phyloP scores from a whole-genome alignment of 2,797 vertebrate genomes.

The Anabacerthia variegaticeps region DNA sequence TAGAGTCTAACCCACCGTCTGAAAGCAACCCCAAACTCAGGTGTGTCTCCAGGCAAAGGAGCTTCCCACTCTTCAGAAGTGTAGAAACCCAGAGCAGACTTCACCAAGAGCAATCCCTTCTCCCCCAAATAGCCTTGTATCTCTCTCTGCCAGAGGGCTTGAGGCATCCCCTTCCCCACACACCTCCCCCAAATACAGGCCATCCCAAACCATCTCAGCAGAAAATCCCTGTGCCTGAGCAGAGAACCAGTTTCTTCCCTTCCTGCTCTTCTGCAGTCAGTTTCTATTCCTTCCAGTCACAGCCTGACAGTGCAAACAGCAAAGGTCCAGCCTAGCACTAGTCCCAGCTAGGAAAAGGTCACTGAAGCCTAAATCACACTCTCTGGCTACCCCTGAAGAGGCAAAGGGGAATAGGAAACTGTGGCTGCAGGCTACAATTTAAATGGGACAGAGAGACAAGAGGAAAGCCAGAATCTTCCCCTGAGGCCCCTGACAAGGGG shows the following conservation, averaged over 20 bases:
- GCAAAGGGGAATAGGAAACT: background rate
- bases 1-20: background rate
- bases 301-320: background rate
- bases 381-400: background rate
- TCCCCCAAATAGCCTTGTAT: accelerated
- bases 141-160: background rate
- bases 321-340: background rate
- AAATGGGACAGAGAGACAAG: background rate
- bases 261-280: background rate
- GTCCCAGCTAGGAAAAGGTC: background rate
- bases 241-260: background rate
- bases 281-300: background rate
- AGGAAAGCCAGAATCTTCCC: background rate
- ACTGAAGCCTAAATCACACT: background rate
- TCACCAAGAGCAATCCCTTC: background rate
- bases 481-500: background rate
- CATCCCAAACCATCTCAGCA: background rate
- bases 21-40: background rate
- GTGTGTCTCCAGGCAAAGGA: background rate
- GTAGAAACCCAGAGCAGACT: background rate
- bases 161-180: background rate
- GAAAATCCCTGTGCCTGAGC: background rate
- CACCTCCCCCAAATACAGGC: too few species aligned
- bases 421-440: background rate
- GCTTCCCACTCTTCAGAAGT: background rate